Conservation (phyloP, 2,113 vertebrate species). For the Shinisaurus crocodilurus region DNA sequence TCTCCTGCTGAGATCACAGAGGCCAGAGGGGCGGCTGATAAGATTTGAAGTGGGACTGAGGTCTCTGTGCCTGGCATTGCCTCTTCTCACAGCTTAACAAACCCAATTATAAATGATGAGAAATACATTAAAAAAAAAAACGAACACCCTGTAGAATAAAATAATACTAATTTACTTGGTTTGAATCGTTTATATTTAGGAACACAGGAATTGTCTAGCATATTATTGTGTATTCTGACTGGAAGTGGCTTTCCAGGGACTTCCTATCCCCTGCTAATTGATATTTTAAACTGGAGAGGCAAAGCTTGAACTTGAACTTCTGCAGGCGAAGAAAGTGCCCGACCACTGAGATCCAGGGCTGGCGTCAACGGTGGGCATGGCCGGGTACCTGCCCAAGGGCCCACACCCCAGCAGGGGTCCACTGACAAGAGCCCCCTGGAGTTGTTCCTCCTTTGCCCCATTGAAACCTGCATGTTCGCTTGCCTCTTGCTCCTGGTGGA, state of each 20-base stretch:
- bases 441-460: too few relatives aligned
- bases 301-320: background rate
- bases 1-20: background rate
- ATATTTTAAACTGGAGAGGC: background rate
- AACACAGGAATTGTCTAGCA: background rate
- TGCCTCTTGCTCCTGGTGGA: too few relatives aligned
- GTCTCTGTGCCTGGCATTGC: background rate
- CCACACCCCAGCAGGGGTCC: too few relatives aligned
- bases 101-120: background rate
- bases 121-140: background rate
- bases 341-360: too few relatives aligned
- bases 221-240: too few relatives aligned
- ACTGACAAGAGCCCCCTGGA: too few relatives aligned
- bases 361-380: background rate
- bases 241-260: background rate
- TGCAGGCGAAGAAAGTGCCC: background rate
- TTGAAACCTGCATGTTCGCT: too few relatives aligned
- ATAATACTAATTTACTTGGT: background rate
- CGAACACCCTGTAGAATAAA: too few relatives aligned
- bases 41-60: background rate
- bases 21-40: background rate
- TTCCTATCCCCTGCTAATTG: background rate
- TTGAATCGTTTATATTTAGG: background rate
- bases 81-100: background rate
- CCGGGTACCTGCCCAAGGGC: too few relatives aligned